Conservation (phyloP, 53 echinoderm and acorn worm genomes). For the Echinarachnius parma region DNA sequence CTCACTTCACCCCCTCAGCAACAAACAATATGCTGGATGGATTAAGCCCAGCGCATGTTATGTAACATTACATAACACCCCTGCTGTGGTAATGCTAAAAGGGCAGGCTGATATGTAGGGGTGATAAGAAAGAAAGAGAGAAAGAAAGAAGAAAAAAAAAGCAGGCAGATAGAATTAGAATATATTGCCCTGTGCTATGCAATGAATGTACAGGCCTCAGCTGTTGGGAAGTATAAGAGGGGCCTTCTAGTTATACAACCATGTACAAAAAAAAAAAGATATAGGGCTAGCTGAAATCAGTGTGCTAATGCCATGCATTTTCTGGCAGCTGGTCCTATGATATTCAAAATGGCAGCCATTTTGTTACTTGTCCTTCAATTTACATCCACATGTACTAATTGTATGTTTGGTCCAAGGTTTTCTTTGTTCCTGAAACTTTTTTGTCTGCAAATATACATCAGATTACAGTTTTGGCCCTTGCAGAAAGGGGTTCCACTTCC, state of each 20-base stretch:
- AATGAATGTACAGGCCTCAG: constrained; percentile 20
- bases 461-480: too few relatives aligned
- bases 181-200: constrained; percentile 19
- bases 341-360: constrained; percentile 26
- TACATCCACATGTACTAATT: too few relatives aligned
- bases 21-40: constrained; percentile 21
- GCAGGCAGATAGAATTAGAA: constrained; percentile 31
- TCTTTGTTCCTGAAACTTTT: too few relatives aligned
- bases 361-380: too few relatives aligned
- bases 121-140: too few relatives aligned
- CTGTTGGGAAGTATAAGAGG: constrained; percentile 12
- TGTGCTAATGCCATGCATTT: neutral
- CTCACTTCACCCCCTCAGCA: too few relatives aligned
- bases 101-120: constrained; percentile 16
- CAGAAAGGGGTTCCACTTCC: too few relatives aligned
- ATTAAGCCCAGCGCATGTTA: constrained; percentile 31
- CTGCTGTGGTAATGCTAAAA: constrained; percentile 27
- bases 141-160: too few relatives aligned
- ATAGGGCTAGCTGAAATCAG: neutral
- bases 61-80: constrained; percentile 32
- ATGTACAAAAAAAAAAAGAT: neutral
- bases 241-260: neutral
- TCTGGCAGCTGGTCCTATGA: constrained; percentile 26
- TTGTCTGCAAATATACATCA: too few relatives aligned
- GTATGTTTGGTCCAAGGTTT: too few relatives aligned